Percentiles rank a stretch among this genome's conserved stretches.
phyloP scores from a whole-genome alignment of 2,113 vertebrate genomes.

The Neotragus moschatus region DNA sequence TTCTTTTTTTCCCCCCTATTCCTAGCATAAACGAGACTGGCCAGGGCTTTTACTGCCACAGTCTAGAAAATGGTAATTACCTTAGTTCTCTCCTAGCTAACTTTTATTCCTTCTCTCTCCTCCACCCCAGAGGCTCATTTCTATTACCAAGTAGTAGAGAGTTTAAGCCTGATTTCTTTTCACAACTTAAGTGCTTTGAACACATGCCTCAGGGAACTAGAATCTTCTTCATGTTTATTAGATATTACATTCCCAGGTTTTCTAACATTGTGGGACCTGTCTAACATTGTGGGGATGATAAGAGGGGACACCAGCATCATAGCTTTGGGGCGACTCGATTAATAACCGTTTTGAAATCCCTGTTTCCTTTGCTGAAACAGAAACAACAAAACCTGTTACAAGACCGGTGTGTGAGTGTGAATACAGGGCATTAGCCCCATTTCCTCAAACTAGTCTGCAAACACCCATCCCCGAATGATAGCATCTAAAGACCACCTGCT shows the following conservation, averaged over 20 bases:
- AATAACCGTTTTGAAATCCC: neutral
- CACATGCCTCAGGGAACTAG: neutral
- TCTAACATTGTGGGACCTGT: neutral
- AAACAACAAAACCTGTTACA: neutral
- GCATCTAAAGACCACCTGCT: neutral
- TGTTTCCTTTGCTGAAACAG: neutral
- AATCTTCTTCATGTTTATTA: neutral
- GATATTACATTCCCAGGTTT: neutral
- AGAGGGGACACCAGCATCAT: neutral
- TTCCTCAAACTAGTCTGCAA: neutral
- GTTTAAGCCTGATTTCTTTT: neutral
- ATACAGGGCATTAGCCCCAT: fast-evolving
- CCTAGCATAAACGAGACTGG: neutral
- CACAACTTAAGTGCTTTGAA: neutral
- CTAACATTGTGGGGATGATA: neutral
- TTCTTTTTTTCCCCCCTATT: neutral
- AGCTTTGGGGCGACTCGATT: neutral
- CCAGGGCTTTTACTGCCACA: neutral
- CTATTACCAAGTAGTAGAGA: neutral
- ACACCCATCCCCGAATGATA: fast-evolving
- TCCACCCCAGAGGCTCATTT: neutral
- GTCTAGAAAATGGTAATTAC: fast-evolving
- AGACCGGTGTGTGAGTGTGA: neutral
- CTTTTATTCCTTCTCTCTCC: neutral
- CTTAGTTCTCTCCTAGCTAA: neutral